Evolutionary conservation across 2,888 invertebrate genomes (phyloP).

Genomic region (Papilio gigon): DNA sequence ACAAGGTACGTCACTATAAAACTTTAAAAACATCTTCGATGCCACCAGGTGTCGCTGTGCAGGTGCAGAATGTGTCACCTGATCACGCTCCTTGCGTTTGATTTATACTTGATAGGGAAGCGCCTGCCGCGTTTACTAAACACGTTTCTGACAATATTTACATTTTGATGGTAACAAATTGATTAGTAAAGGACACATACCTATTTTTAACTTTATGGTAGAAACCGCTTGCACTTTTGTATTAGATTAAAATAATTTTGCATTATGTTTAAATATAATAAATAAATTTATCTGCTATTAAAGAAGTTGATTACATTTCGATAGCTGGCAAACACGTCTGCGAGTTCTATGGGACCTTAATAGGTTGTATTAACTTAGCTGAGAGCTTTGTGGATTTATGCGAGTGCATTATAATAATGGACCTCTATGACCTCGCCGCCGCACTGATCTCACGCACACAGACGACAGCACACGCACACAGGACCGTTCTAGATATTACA

Average conservation of each 20-base stretch:
- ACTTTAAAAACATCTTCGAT: constrained; percentile 30
- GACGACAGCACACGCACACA: too few species aligned
- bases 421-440: constrained; percentile 5
- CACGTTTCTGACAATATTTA: constrained; percentile 3
- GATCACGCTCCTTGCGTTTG: constrained; percentile 33
- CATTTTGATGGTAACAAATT: constrained; percentile 3
- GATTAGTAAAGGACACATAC: neutral
- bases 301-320: neutral
- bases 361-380: neutral
- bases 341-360: neutral
- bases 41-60: constrained; percentile 32
- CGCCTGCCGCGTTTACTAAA: constrained; percentile 10
- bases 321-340: neutral
- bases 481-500: neutral
- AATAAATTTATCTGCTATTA: neutral
- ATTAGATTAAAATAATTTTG: neutral
- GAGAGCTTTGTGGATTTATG: constrained; percentile 18
- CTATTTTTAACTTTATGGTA: neutral
- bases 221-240: neutral
- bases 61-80: constrained; percentile 36
- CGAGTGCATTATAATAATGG: neutral
- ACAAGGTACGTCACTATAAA: constrained; percentile 11
- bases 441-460: neutral
- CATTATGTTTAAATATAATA: neutral
- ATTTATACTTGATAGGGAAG: constrained; percentile 34